These are phyloP conservation scores for Tragelaphus imberbis DNA, from an alignment of 2,113 vertebrate genomes.

Conservation along the genomic window DNA sequence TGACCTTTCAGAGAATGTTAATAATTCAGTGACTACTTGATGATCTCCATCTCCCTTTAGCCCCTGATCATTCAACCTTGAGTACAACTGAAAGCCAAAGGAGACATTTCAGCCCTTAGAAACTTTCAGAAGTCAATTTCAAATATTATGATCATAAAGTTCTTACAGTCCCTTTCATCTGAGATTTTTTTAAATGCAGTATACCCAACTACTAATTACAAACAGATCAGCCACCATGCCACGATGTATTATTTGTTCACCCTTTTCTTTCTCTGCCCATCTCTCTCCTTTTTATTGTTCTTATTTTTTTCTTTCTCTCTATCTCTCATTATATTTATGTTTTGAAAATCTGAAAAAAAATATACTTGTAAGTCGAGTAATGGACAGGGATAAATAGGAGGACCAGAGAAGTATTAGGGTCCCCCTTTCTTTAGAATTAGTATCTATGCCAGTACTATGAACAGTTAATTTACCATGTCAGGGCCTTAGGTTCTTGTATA, in stretches of 20 bases:
- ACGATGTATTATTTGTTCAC: background rate
- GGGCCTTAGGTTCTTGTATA: background rate
- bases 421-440: background rate
- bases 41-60: background rate
- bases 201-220: background rate
- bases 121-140: background rate
- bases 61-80: conserved; percentile 40
- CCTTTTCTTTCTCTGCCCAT: background rate
- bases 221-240: background rate
- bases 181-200: conserved; percentile 1
- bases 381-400: background rate
- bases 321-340: background rate
- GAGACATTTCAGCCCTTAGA: background rate
- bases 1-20: background rate
- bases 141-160: background rate
- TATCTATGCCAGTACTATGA: background rate
- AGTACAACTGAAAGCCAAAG: conserved; percentile 15
- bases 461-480: background rate
- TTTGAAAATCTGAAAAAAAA: background rate
- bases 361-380: background rate
- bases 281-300: background rate
- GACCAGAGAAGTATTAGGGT: background rate
- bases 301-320: background rate
- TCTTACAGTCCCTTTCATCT: conserved; percentile 11
- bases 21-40: conserved; percentile 23